Base-by-base conservation (phyloP, 2,888 invertebrate genomes). In the Diaperis boleti region DNA sequence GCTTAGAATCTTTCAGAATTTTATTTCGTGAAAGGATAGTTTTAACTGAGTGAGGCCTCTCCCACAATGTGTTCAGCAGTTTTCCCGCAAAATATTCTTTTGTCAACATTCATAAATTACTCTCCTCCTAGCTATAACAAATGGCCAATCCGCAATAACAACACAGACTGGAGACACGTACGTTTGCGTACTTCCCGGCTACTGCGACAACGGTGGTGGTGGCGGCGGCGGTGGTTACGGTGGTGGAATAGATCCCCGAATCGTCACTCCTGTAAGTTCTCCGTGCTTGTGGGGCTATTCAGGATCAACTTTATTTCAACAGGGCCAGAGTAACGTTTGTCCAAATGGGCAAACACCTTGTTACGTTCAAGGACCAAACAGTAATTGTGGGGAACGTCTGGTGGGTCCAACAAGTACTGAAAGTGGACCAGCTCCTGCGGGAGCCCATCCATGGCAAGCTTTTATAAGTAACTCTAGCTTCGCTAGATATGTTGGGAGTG, bases 401-500 rank as follows among this genome's bases (percentile, higher is more conserved):
- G 60, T 70, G 64, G 76, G 80, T 3, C 76, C 80, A 1, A 71
- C 80, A 13, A 71, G 78, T 2, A 78, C 83, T 0, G 75, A 67
- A 10, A 67, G 79, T 18, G 89, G 88, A 1, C 85, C 87, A 78
- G 87, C 91, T 6, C 83, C 82, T 64, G 89, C 85, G 71, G 91
- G 91, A 8, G 88, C 88, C 69, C 90, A 86, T 79, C 92, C 92
- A 1, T 92, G 92, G 92, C 88, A 88, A 82, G 89, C 88, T 54
- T 78, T 72, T 41, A 55, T 80, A 13, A 67, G 67, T 13, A 78
- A 77, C 59, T 72, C 74, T 45, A 77, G 77, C 5, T 68, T 71
- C 61, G 33, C 45, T 7, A 6, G 44, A 4, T 92, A 89, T 74
- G 81, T 90, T 33, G 92, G 91, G 15, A 90, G 91, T 26, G 92